Base-by-base conservation (phyloP, 2,113 vertebrate genomes). In the Carollia perspicillata region DNA sequence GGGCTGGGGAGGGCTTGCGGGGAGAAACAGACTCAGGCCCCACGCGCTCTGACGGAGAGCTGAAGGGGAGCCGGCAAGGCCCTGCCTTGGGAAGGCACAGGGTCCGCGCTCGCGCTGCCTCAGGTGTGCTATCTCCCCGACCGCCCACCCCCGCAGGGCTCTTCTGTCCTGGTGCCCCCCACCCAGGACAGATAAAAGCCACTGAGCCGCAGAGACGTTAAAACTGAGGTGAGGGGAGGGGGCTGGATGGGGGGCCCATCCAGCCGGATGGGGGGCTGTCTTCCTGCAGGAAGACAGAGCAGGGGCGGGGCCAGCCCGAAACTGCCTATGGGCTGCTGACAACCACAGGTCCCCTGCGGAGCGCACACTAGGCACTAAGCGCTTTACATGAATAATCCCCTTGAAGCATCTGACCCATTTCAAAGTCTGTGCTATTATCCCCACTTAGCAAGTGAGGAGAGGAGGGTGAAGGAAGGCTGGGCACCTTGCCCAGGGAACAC, bases 1-100 rank as follows among this genome's bases (percentile, higher is more conserved):
- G 53, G 63, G 14, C 14, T 3, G 40, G 14, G 26, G 55, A n/a
- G 5, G 22, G 8, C 8, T 42, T 42, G 7, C 6, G 44, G 55
- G 93, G 97, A 96, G 97, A 98, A 98, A 97, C 97, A 98, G 98
- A 98, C 97, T 22, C 0, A 2, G 68, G 49, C 66, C 51, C 71
- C 10, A 11, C 0, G 1, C 0, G 18, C 78, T 49, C 33, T 0
- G 3, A 17, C n/a, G 22, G 11, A 22, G 51, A 35, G 12, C 2
- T 37, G 53, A n/a, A n/a, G 51, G 0, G 17, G 13, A 0, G 0
- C 1, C 18, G 11, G 69, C 8, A 40, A 53, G 33, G 78, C 1
- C n/a, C 13, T 33, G 58, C 2, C 4, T 14, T 0, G 18, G 14
- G 4, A 17, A 10, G 33, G 42, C 0, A 0, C 12, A 20, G 20